Evolutionary conservation across 2,888 invertebrate species (phyloP), one percentile per base, ranked within the genome.

Genomic region (Cenopis cana): DNA sequence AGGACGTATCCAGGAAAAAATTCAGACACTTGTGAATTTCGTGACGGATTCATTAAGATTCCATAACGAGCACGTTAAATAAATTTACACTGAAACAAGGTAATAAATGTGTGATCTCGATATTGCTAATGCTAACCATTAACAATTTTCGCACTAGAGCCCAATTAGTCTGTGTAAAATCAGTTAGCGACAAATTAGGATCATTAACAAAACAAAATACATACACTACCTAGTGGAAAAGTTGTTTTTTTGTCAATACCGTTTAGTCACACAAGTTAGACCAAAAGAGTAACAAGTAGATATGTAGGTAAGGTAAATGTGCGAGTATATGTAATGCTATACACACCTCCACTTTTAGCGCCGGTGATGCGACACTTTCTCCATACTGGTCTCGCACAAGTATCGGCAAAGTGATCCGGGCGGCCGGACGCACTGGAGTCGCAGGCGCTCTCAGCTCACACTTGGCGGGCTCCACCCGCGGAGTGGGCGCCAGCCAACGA

Each of bases 361-460:
- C 96, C 8, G 97, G 96, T 38, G 97, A 98, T 76, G 96, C 94
- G 2, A 98, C 98, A 14, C 96, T 92, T 81, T 98, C 97, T 0
- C 97, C 97, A 86, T 98, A 98, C 90, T 99, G 99, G 90, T 99
- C 99, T 76, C 97, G 95, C 3, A 97, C 96, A 72, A 98, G 94
- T 75, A 97, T 95, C 0, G 97, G 96, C 56, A 91, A 75, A 2
- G 80, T 80, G 67, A 87, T 69, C 71, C 97, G 97, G 0, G 76
- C 67, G 0, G 85, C 77, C 0, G 87, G 88, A 62, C 97, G 97
- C 81, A 97, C 97, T 64, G 96, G 95, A 77, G 96, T 87, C 67
- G 95, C 91, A 41, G 96, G 96, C 79, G 96, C 96, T 74, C 96
- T 93, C 68, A 98, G 95, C 88, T 98, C 97, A 87, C 98, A 98